Conservation (phyloP, 2,113 vertebrate genomes). For the Mustela nigripes region DNA sequence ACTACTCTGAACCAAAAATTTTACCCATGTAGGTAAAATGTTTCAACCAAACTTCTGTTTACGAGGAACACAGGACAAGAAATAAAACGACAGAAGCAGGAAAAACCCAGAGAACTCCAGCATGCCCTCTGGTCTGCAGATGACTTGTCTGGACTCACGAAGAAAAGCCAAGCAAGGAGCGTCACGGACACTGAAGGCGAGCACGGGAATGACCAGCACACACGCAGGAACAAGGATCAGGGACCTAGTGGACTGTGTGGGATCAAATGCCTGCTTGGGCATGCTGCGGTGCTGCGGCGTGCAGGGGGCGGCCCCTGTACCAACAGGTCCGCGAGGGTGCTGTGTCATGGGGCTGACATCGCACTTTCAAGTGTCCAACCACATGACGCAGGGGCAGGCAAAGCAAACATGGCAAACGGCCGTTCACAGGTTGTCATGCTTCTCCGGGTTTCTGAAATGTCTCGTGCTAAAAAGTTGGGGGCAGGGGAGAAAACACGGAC, state of each 20-base stretch:
- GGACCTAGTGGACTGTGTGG: accelerated
- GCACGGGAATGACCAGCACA: too few relatives aligned
- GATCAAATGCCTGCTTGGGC: too few relatives aligned
- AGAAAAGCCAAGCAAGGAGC: background rate
- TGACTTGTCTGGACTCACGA: background rate
- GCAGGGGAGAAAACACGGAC: background rate
- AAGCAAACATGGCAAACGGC: background rate
- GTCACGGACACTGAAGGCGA: background rate
- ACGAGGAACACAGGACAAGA: background rate
- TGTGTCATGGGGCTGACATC: background rate
- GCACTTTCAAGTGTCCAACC: background rate
- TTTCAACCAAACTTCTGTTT: background rate
- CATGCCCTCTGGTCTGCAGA: background rate
- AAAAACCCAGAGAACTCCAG: background rate
- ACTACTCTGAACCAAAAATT: constrained; percentile 5
- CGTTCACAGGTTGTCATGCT: background rate
- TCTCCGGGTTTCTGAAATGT: background rate
- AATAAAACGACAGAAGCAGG: background rate
- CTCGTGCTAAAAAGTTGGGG: background rate
- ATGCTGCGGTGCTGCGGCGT: background rate
- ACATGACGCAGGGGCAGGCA: background rate
- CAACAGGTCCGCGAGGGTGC: too few relatives aligned
- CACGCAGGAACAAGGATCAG: background rate
- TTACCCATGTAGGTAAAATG: background rate
- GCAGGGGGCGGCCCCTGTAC: background rate